Conservation (phyloP, 1,140 invertebrate genomes). For the Asobara japonica region DNA sequence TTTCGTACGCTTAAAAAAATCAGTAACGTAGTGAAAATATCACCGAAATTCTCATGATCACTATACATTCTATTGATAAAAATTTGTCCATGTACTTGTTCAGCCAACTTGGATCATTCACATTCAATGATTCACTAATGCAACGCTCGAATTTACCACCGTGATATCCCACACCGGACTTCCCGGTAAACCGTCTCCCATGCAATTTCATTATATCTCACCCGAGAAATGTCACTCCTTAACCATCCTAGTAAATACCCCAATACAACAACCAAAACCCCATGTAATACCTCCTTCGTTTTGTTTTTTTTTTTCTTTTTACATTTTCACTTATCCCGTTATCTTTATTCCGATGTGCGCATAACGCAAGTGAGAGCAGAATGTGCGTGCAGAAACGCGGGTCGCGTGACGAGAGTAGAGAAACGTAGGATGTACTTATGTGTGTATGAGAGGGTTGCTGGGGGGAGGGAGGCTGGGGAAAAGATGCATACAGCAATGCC, state of each 20-base stretch:
- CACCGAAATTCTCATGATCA: too few relatives aligned
- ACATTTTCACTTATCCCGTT: slow-evolving; percentile 1
- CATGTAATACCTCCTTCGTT: not conserved
- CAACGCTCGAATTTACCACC: not conserved
- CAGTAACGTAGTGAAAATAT: too few relatives aligned
- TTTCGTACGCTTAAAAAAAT: too few relatives aligned
- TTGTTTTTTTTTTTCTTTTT: slow-evolving; percentile 6
- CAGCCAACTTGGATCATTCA: too few relatives aligned
- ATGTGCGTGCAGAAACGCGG: slow-evolving; percentile 24
- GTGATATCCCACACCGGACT: not conserved
- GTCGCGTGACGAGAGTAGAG: slow-evolving; percentile 19
- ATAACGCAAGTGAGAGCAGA: not conserved
- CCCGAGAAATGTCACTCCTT: not conserved
- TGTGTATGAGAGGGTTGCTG: not conserved
- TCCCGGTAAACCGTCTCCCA: not conserved
- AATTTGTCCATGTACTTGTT: too few relatives aligned
- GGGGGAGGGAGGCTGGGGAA: not conserved
- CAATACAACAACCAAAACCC: not conserved
- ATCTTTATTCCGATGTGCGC: slow-evolving; percentile 8
- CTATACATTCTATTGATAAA: too few relatives aligned
- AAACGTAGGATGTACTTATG: slow-evolving; percentile 14
- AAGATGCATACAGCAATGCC: slow-evolving; percentile 9
- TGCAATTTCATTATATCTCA: not conserved
- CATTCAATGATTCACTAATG: not conserved
- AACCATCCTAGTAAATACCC: not conserved